phyloP scores from a whole-genome alignment of 2,888 invertebrate genomes.

The Eristalis pertinax region DNA sequence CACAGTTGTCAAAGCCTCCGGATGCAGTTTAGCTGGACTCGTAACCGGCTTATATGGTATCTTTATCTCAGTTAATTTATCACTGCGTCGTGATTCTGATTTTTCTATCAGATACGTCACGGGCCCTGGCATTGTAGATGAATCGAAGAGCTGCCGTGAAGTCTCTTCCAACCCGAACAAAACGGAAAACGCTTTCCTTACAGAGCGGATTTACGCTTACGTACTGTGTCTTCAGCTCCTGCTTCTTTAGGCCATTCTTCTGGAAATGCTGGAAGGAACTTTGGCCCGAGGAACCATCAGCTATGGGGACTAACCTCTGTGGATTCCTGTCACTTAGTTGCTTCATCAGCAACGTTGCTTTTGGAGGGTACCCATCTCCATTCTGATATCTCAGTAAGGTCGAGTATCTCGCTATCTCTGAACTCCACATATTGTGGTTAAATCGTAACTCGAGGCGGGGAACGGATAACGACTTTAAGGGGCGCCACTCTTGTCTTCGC shows the following conservation, averaged over 20 bases:
- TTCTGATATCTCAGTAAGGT: conserved; percentile 49
- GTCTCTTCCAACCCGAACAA: not conserved
- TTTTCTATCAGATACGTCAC: not conserved
- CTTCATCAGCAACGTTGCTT: too few species aligned
- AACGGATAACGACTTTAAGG: conserved; percentile 37
- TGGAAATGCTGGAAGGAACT: conserved; percentile 11
- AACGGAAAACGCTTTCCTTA: not conserved
- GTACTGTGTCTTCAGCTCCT: not conserved
- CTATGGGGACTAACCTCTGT: conserved; percentile 30
- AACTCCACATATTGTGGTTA: conserved; percentile 66
- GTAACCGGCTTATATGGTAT: too few species aligned
- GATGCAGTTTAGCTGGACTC: not conserved
- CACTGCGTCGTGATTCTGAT: conserved; percentile 17
- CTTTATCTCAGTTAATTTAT: not conserved
- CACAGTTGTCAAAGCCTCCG: not conserved
- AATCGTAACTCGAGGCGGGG: too few species aligned
- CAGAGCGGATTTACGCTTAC: not conserved
- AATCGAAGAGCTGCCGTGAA: not conserved
- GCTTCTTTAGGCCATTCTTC: not conserved
- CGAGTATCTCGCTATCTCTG: conserved; percentile 66
- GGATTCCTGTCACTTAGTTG: conserved; percentile 29
- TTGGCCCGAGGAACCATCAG: conserved; percentile 60
- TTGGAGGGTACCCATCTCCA: too few species aligned
- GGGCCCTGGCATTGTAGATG: not conserved
- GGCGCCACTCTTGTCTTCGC: conserved; percentile 51